Base-by-base conservation (phyloP, 2,888 invertebrate species). In the Eilema caniola region DNA sequence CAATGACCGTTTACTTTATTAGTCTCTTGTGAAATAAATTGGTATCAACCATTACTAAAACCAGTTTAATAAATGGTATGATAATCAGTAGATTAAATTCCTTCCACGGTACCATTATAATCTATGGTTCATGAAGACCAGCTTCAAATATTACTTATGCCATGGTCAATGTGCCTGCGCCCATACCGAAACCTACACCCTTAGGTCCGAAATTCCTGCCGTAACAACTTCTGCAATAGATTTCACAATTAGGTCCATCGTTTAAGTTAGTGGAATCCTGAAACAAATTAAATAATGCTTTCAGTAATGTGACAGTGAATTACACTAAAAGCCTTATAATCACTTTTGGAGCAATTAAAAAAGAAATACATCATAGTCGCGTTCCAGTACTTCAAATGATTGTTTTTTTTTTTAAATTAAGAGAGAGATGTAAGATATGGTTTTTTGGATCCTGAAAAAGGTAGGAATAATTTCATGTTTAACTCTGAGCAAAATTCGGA, bases 141-240 rank as follows among this genome's bases (percentile, higher is more conserved):
- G 93, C 94, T 94, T 90, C 84, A 93, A 93, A 92, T 87, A 86
- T 96, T 97, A 98, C 92, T 96, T 97, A 98, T 92, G 98, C 97
- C 97, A 98, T 98, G 87, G 98, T 97, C 85, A 98, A 96, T 89
- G 98, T 97, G 91, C 98, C 98, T 90, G 98, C 98, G 85, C 98
- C 98, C 96, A 98, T 96, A 82, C 98, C 98, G 89, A 97, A 98
- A 79, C 98, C 98, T 86, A 98, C 98, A 82, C 98, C 98, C 90
- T 97, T 98, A 57, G 98, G 98, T 69, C 98, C 98, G 89, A 96
- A 98, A 93, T 97, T 97, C 87, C 97, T 96, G 83, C 97, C 97
- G 92, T 98, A 98, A 94, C 98, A 98, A 81, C 98, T 96, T 90
- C 98, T 97, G 95, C 99, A 99, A 96, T 98, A 99, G 89, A 99